Conservation (phyloP, 2,113 vertebrate genomes). For the Hippocampus zosterae region DNA sequence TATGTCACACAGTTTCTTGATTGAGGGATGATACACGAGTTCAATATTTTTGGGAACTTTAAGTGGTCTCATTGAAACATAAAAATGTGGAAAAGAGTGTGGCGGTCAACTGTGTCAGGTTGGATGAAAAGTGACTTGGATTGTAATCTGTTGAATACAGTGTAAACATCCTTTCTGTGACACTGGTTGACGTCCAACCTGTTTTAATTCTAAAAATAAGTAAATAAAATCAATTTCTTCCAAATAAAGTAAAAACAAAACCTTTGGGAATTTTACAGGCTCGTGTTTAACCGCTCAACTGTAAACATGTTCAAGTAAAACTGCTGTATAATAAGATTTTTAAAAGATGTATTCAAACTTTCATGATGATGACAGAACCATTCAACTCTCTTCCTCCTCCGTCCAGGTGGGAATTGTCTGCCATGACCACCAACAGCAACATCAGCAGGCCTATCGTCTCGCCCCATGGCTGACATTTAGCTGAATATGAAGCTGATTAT, state of each 20-base stretch:
- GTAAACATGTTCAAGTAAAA: too few species aligned
- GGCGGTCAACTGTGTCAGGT: neutral
- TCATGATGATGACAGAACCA: neutral
- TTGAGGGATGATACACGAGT: neutral
- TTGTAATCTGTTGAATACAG: neutral
- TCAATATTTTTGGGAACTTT: neutral
- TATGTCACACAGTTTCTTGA: slow-evolving; percentile 14
- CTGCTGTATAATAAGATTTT: too few species aligned
- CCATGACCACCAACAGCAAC: slow-evolving; percentile 99
- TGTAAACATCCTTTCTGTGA: neutral
- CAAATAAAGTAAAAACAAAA: too few species aligned
- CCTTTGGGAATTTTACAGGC: too few species aligned
- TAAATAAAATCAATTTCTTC: too few species aligned
- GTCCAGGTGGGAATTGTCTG: slow-evolving; percentile 93
- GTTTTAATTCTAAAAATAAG: too few species aligned
- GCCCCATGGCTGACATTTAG: slow-evolving; percentile 79
- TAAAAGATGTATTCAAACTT: neutral
- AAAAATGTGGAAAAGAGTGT: neutral
- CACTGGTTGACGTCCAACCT: neutral
- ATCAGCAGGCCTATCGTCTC: slow-evolving; percentile 97
- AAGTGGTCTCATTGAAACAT: neutral
- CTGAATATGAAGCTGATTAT: slow-evolving; percentile 25
- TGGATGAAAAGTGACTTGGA: neutral
- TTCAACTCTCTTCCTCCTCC: slow-evolving; percentile 3
- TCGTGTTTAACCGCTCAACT: too few species aligned